Evolutionary conservation across 2,888 invertebrate genomes (phyloP).

Genomic region (Isotomurus palustris): DNA sequence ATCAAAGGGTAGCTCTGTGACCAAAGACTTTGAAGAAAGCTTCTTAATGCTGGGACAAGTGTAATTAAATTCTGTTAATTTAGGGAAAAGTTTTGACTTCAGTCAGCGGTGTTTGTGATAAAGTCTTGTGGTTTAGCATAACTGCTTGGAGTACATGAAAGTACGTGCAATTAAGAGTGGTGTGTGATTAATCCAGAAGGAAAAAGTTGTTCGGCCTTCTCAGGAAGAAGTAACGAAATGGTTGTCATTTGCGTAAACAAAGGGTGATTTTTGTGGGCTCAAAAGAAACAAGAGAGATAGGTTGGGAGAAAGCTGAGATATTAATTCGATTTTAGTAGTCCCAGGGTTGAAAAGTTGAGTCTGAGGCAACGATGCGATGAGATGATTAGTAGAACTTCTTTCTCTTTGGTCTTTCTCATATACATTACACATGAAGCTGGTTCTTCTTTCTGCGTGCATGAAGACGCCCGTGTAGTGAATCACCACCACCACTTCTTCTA

Average conservation of each 20-base stretch:
- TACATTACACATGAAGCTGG: background rate
- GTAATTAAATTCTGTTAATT: too few relatives aligned
- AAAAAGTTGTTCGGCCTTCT: too few relatives aligned
- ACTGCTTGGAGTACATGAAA: background rate
- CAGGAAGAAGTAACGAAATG: background rate
- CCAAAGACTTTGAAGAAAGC: too few relatives aligned
- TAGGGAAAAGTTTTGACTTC: too few relatives aligned
- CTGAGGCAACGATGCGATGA: background rate
- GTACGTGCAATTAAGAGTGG: background rate
- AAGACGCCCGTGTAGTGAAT: too few relatives aligned
- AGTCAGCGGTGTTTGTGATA: too few relatives aligned
- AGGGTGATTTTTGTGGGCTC: background rate
- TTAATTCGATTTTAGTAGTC: constrained; percentile 17
- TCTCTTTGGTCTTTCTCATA: background rate
- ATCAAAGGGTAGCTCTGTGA: too few relatives aligned
- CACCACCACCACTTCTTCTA: background rate
- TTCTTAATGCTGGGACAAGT: too few relatives aligned
- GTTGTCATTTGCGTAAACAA: constrained; percentile 10
- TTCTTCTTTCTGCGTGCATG: too few relatives aligned
- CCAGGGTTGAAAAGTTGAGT: constrained; percentile 4
- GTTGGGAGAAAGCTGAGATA: constrained; percentile 1
- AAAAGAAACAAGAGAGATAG: constrained; percentile 3
- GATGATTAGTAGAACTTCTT: constrained; percentile 10
- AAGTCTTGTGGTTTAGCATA: too few relatives aligned
- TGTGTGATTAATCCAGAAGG: too few relatives aligned